Conservation (phyloP, 2,113 vertebrate genomes). For the Gallinago paraguaiae region DNA sequence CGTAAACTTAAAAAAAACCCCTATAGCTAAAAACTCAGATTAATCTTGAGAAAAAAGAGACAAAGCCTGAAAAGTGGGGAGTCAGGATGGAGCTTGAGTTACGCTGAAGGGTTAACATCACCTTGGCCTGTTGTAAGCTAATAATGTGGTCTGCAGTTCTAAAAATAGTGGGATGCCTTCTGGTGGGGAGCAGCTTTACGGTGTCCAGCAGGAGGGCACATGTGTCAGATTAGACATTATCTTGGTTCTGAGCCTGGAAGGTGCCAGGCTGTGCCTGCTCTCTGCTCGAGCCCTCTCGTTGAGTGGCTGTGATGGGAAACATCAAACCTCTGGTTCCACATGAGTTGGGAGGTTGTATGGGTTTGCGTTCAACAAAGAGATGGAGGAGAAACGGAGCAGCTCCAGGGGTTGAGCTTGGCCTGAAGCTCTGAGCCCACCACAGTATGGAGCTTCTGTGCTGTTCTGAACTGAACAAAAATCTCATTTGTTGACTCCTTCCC, state of each 20-base stretch:
- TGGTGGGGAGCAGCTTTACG: rapidly evolving
- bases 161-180: background rate
- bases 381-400: background rate
- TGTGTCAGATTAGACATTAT: background rate
- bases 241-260: background rate
- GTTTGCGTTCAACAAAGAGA: background rate
- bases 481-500: rapidly evolving
- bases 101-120: background rate
- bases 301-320: background rate
- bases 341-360: background rate
- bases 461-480: background rate
- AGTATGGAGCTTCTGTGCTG: background rate
- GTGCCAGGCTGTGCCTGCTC: background rate
- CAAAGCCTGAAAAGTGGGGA: background rate
- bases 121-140: background rate
- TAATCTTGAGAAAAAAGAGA: background rate
- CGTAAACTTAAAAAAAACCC: too few species aligned
- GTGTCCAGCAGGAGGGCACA: background rate
- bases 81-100: background rate
- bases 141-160: background rate
- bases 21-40: background rate
- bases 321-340: background rate
- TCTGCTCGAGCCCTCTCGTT: background rate
- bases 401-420: background rate
- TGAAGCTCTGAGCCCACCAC: background rate